Base-by-base conservation (phyloP, 2,113 vertebrate genomes). In the Hydropotes inermis region DNA sequence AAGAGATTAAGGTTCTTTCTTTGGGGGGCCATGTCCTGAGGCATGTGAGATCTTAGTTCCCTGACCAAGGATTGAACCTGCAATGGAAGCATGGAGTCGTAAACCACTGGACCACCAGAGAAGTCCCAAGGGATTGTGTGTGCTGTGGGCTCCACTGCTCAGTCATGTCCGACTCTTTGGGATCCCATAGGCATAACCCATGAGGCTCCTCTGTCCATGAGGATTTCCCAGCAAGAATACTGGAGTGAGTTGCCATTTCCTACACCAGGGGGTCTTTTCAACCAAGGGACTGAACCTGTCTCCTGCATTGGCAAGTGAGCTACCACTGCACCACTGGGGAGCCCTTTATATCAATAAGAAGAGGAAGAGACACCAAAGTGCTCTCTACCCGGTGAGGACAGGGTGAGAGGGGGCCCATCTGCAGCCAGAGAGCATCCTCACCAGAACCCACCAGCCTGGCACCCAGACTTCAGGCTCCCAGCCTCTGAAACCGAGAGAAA, bases 41-140 rank as follows among this genome's bases (percentile, higher is more conserved):
- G 36, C 36, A 12, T 76, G 70, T 43, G 36, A 76, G 70, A 76
- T 27, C 36, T 76, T 43, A 76, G 5, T 7, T 76, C 23, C 70
- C 6, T 76, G 36, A 43, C 23, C 3, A 27, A 27, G 70, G 36
- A 43, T 7, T 43, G 70, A 43, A 43, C 70, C 36, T 43, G 36
- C 36, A 27, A 1, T 14, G 70, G 36, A 76, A 43, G 23, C 36
- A 76, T 1, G 0, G 25, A 25, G 23, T 76, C 23, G 0, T 27
- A 76, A 76, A 27, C 70, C 70, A 76, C 70, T 27, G 70, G 21
- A 27, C 70, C 36, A 27, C 70, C 67, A 70, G n/a, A 17, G 36
- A 70, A 70, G n/a, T 6, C 33, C 64, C 64, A 36, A 36, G n/a
- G 64, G n/a, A 70, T 19, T 70, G n/a, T 21, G 17, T 21, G 64